phyloP scores from a whole-genome alignment of 2,888 invertebrate species.

The Chironomus tentans region DNA sequence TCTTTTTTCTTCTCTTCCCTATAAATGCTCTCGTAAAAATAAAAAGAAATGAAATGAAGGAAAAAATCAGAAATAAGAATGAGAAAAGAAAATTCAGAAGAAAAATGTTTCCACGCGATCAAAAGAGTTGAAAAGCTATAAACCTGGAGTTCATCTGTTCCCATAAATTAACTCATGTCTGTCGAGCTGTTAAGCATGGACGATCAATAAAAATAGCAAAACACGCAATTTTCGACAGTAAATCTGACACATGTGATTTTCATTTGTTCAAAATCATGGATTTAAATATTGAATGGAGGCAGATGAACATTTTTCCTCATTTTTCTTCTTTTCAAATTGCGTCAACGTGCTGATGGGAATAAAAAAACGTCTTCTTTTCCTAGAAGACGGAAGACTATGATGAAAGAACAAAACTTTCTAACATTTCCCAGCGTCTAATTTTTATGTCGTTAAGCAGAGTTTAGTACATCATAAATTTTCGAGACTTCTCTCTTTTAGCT shows the following conservation, averaged over 20 bases:
- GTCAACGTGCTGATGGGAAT: neutral
- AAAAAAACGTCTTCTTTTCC: neutral
- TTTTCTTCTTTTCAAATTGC: neutral
- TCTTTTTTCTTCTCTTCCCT: neutral
- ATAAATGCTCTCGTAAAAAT: neutral
- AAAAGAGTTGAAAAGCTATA: conserved; percentile 10
- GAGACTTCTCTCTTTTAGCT: neutral
- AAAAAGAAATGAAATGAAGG: neutral
- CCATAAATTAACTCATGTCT: conserved; percentile 11
- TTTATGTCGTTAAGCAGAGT: neutral
- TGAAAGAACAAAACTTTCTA: neutral
- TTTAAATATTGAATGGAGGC: neutral
- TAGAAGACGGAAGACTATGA: neutral
- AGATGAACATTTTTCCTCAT: neutral
- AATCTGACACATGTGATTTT: conserved; percentile 26
- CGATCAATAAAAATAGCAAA: conserved; percentile 26
- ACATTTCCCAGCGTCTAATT: neutral
- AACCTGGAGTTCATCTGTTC: conserved; percentile 27
- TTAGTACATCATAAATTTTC: conserved; percentile 1
- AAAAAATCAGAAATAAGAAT: neutral
- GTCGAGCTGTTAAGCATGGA: conserved; percentile 10
- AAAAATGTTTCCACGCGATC: conserved; percentile 8
- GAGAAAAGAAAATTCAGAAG: too few species aligned
- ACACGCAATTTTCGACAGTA: conserved; percentile 20
- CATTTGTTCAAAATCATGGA: neutral